Evolutionary conservation across 2,113 vertebrate genomes (phyloP), one percentile per base, ranked within the genome.

Genomic region (Lynx canadensis): DNA sequence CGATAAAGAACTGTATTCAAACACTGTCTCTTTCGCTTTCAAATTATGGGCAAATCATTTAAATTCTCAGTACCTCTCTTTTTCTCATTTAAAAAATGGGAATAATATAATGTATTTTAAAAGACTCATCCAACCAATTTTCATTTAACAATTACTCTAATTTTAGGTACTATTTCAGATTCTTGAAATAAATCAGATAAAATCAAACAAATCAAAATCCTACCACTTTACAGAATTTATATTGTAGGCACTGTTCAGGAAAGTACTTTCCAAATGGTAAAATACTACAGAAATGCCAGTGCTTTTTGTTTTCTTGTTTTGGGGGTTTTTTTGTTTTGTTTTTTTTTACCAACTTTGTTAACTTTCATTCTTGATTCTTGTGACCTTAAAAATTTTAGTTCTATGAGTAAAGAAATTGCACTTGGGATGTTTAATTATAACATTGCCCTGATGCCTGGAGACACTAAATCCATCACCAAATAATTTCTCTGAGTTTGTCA

Each of bases 21-120:
- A 23, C 21, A 23, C 36, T 73, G 23, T n/a, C 60, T 68, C 25
- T 89, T 66, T 25, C 8, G 41, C 69, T 93, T 88, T 84, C 8
- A 84, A 52, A 96, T 79, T 71, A 71, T 63, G 95, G 50, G 6
- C 33, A 88, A 83, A 48, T 78, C 57, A 57, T 83, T 83, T 89
- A 66, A 83, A 45, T 89, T 89, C 16, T 83, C 16, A n/a, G 33
- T 48, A 48, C 25, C 14, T 74, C 7, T 27, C 14, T 78, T 82
- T 94, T 50, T 45, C 31, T 82, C 48, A n/a, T 60, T 87, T 73
- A n/a, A 45, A 69, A 92, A 71, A 45, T 79, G 41, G 31, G 11
- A 73, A 79, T 33, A 33, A 15, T 74, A 73, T 38, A 19, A 19
- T 65, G 15, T 69, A 21, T 65, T 63, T 93, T 6, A 93, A 48